Conservation (phyloP, 1,140 invertebrate species). For the Planococcus citri region DNA sequence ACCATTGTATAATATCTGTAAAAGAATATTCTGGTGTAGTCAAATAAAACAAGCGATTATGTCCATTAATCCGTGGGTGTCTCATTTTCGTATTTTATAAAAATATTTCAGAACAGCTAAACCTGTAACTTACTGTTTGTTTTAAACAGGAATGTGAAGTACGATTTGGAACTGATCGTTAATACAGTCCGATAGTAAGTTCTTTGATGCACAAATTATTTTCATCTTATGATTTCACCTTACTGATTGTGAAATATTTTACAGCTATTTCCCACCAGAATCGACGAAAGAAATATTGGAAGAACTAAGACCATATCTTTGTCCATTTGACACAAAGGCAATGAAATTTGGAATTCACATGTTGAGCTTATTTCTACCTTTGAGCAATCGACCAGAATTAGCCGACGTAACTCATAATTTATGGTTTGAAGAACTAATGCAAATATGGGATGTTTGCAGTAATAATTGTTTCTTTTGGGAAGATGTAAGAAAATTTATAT, state of each 20-base stretch:
- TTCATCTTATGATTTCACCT: slow-evolving; percentile 26
- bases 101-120: neutral
- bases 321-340: slow-evolving; percentile 48
- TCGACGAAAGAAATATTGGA: slow-evolving; percentile 81
- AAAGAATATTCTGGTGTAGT: slow-evolving; percentile 38
- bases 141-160: slow-evolving; percentile 27
- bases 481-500: slow-evolving; percentile 39
- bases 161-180: slow-evolving; percentile 31
- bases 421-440: slow-evolving; percentile 75
- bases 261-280: slow-evolving; percentile 56
- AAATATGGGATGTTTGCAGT: slow-evolving; percentile 54
- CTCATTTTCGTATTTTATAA: slow-evolving; percentile 17
- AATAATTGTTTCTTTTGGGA: slow-evolving; percentile 58
- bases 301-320: slow-evolving; percentile 61
- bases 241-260: no score
- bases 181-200: slow-evolving; percentile 30
- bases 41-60: slow-evolving; percentile 48
- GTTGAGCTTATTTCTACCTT: slow-evolving; percentile 65
- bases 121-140: neutral
- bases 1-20: slow-evolving; percentile 60
- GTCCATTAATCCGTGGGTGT: slow-evolving; percentile 45
- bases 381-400: slow-evolving; percentile 47
- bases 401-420: slow-evolving; percentile 52
- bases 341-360: slow-evolving; percentile 47
- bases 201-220: slow-evolving; percentile 31